phyloP scores from a whole-genome alignment of 2,888 invertebrate genomes.

The Drosophila gaucha region DNA sequence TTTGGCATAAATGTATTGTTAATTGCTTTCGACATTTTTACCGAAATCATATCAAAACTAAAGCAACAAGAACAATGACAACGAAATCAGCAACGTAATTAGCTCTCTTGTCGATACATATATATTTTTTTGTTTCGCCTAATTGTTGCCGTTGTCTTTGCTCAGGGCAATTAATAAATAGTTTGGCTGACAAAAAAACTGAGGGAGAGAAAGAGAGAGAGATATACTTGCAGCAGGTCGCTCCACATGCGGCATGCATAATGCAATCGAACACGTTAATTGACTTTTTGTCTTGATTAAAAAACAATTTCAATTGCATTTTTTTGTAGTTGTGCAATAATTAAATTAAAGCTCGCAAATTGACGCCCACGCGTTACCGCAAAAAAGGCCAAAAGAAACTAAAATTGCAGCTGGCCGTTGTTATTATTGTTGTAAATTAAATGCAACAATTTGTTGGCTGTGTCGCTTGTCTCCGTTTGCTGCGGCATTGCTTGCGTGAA shows the following conservation, averaged over 20 bases:
- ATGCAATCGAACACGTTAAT: conserved; percentile 59
- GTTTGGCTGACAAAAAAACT: conserved; percentile 22
- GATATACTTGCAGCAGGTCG: conserved; percentile 24
- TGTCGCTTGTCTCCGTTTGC: conserved; percentile 4
- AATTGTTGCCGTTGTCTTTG: conserved; percentile 16
- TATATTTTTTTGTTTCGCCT: conserved; percentile 17
- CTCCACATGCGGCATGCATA: conserved; percentile 55
- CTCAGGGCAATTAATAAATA: conserved; percentile 59
- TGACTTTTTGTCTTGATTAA: conserved; percentile 64
- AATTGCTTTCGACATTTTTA: conserved; percentile 38
- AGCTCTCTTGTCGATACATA: conserved; percentile 16
- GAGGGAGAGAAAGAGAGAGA: not conserved
- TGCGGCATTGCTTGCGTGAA: conserved; percentile 63
- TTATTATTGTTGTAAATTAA: conserved; percentile 25
- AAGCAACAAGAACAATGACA: conserved; percentile 2
- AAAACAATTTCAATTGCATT: conserved; percentile 64
- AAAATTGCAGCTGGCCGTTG: conserved; percentile 1
- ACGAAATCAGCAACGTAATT: conserved; percentile 37
- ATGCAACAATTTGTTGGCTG: conserved; percentile 56
- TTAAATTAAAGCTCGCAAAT: conserved; percentile 49
- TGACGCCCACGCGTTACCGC: conserved; percentile 40
- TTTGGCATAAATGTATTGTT: not conserved
- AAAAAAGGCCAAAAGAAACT: not conserved
- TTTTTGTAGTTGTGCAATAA: conserved; percentile 37
- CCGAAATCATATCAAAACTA: conserved; percentile 9